phyloP scores from a whole-genome alignment of 1,140 invertebrate species.

The Oedothorax gibbosus region DNA sequence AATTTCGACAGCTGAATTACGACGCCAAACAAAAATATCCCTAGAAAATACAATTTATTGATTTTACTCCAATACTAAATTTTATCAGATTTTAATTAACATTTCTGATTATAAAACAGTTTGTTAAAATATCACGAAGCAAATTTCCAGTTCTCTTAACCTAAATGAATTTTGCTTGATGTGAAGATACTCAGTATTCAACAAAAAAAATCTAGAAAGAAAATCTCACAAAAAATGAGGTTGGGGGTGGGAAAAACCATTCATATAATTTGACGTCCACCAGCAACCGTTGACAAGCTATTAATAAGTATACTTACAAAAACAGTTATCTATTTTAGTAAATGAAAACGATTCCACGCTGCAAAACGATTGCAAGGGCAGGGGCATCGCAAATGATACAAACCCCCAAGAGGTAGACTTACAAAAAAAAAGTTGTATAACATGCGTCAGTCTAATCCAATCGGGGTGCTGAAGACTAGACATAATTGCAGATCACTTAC shows the following conservation, averaged over 20 bases:
- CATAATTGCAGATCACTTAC: slow-evolving; percentile 56
- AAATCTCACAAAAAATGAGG: background rate
- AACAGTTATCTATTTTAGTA: slow-evolving; percentile 23
- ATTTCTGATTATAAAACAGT: too few species aligned
- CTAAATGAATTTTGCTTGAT: too few species aligned
- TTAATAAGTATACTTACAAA: slow-evolving; percentile 56
- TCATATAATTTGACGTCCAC: slow-evolving; percentile 31
- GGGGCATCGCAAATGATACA: background rate
- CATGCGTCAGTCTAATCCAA: background rate
- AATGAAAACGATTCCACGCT: background rate
- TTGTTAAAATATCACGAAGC: too few species aligned
- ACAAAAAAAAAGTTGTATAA: background rate
- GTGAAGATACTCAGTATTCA: too few species aligned
- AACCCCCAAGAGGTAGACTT: background rate
- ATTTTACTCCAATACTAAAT: too few species aligned
- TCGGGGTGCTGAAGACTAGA: background rate
- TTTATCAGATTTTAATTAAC: too few species aligned
- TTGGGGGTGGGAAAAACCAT: slow-evolving; percentile 4
- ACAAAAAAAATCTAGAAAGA: too few species aligned
- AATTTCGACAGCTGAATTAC: too few species aligned
- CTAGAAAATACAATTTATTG: too few species aligned
- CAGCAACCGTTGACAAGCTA: slow-evolving; percentile 31
- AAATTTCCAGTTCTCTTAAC: too few species aligned
- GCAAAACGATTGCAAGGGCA: slow-evolving; percentile 22
- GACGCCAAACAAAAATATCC: too few species aligned